These are phyloP conservation scores for Archilochus colubris DNA, from an alignment of 2,113 vertebrate species.

Conservation along the genomic window DNA sequence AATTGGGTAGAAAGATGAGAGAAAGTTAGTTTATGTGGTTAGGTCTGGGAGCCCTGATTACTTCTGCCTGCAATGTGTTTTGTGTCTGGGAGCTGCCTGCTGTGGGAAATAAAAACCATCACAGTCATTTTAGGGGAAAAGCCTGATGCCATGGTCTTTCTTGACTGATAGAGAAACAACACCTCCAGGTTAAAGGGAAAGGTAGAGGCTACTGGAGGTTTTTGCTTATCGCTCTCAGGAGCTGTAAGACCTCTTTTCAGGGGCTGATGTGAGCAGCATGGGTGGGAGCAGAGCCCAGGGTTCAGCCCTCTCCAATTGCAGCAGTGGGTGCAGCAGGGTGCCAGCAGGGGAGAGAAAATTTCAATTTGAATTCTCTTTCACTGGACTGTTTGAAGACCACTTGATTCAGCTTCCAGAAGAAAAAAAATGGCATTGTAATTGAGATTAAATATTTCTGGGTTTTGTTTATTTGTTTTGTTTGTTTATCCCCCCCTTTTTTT, in stretches of 20 bases:
- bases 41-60: neutral
- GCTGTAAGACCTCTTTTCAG: neutral
- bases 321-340: neutral
- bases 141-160: neutral
- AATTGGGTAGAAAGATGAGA: constrained; percentile 14
- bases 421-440: neutral
- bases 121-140: neutral
- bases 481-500: neutral
- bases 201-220: neutral
- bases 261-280: fast-evolving
- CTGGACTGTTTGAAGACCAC: neutral
- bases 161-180: neutral
- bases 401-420: neutral
- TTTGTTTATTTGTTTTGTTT: neutral
- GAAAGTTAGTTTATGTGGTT: neutral
- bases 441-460: neutral
- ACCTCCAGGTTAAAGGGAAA: neutral
- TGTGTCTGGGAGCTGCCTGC: neutral
- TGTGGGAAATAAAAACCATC: neutral
- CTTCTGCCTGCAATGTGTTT: neutral
- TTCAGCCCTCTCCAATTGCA: neutral
- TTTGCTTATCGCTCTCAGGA: neutral
- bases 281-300: neutral
- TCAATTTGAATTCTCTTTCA: neutral
- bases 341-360: neutral